phyloP scores from a whole-genome alignment of 2,797 vertebrate genomes.

The Nyctibius grandis region DNA sequence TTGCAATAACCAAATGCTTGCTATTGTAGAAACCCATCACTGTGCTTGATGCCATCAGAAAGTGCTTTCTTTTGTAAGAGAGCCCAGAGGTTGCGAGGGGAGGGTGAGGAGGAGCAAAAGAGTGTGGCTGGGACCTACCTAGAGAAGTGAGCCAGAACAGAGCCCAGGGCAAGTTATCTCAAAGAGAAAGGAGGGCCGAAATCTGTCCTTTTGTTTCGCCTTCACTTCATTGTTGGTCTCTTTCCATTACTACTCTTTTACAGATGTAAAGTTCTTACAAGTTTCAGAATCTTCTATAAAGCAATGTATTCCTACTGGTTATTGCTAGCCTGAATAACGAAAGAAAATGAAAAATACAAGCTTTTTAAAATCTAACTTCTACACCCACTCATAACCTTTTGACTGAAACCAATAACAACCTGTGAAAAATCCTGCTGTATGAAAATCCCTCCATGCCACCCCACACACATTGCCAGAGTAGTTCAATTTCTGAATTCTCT shows the following conservation, averaged over 20 bases:
- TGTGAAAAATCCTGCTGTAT: slow-evolving; percentile 43
- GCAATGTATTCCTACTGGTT: slow-evolving; percentile 35
- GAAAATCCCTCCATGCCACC: slow-evolving; percentile 34
- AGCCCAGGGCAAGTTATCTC: background rate
- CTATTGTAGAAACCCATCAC: background rate
- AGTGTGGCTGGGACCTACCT: background rate
- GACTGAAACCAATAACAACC: slow-evolving; percentile 28
- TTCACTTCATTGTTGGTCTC: background rate
- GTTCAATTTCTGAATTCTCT: background rate
- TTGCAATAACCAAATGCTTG: background rate
- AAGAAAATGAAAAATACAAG: background rate
- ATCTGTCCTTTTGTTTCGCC: background rate
- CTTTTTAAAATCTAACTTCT: background rate
- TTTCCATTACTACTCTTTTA: background rate
- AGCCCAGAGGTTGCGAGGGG: background rate
- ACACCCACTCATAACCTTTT: slow-evolving; percentile 66
- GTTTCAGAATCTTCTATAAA: background rate
- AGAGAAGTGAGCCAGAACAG: background rate
- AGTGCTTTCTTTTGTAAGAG: background rate
- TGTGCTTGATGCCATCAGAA: background rate
- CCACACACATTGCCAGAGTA: background rate
- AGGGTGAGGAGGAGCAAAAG: background rate
- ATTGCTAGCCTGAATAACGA: background rate
- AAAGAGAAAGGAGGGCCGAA: background rate
- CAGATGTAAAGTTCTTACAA: background rate